A percentile compares a stretch with the other conserved stretches of the same genome.
phyloP scores from a whole-genome alignment of 2,888 invertebrate species.

The Melipona beecheii region DNA sequence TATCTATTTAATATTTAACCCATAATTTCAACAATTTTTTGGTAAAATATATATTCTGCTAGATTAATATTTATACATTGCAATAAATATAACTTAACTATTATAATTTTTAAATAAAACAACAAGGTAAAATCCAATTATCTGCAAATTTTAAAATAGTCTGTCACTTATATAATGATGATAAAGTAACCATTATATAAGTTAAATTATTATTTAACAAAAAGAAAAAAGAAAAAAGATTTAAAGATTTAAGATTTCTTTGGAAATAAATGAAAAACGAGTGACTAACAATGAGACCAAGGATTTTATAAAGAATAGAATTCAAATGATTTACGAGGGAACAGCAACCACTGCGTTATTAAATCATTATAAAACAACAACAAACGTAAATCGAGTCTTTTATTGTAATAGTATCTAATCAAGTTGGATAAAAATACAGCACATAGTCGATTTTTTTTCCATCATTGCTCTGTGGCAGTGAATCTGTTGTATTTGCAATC shows the following conservation, averaged over 20 bases:
- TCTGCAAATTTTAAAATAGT: too few species aligned
- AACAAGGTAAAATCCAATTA: too few species aligned
- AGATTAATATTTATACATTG: too few species aligned
- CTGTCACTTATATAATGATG: too few species aligned
- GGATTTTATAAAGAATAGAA: background rate
- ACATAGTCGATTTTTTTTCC: background rate
- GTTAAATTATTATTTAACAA: background rate
- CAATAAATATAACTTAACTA: too few species aligned
- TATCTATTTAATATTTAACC: too few species aligned
- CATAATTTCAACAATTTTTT: too few species aligned
- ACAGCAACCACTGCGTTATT: background rate
- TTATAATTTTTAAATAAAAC: too few species aligned
- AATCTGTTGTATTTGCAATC: background rate
- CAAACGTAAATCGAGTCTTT: slow-evolving; percentile 15
- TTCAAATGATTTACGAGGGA: slow-evolving; percentile 5
- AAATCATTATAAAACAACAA: background rate
- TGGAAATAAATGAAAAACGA: slow-evolving; percentile 6
- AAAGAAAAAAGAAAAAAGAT: background rate
- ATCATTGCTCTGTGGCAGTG: background rate
- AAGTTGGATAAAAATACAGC: too few species aligned
- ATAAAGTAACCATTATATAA: background rate
- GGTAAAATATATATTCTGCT: too few species aligned
- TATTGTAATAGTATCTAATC: background rate
- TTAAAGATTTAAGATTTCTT: background rate
- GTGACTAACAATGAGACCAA: too few species aligned